Conservation (phyloP, 2,888 invertebrate species). For the Villa cingulata region DNA sequence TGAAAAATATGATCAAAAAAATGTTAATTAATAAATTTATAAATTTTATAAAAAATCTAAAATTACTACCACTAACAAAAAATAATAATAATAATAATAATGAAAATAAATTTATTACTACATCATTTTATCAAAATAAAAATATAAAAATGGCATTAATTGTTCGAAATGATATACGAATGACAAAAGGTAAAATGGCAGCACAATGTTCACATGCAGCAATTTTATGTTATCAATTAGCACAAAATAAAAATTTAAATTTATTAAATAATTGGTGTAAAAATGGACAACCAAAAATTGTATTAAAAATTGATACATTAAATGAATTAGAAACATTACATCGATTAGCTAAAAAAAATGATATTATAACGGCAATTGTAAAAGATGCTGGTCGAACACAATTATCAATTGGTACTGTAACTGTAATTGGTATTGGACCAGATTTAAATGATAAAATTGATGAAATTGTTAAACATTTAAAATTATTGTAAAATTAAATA, state of each 20-base stretch:
- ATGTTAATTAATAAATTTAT: conserved; percentile 17
- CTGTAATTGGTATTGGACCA: conserved; percentile 65
- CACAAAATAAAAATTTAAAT: conserved; percentile 32
- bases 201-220: conserved; percentile 72
- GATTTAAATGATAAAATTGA: conserved; percentile 43
- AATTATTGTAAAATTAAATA: conserved; percentile 38
- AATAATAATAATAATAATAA: not conserved
- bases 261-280: conserved; percentile 47
- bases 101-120: not conserved
- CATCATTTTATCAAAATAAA: not conserved
- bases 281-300: conserved; percentile 61
- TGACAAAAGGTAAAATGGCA: conserved; percentile 66
- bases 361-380: conserved; percentile 44
- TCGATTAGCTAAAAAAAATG: conserved; percentile 37
- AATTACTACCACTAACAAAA: not conserved
- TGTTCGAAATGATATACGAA: conserved; percentile 59
- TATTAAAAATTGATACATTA: conserved; percentile 45
- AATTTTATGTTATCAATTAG: conserved; percentile 48
- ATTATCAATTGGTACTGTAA: conserved; percentile 49
- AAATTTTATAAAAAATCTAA: conserved; percentile 5
- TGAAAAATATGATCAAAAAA: conserved; percentile 24
- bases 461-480: conserved; percentile 48
- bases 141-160: conserved; percentile 54
- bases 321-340: conserved; percentile 40
- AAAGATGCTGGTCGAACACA: conserved; percentile 63